phyloP scores from a whole-genome alignment of 2,113 vertebrate genomes.

The Lepus timidus region DNA sequence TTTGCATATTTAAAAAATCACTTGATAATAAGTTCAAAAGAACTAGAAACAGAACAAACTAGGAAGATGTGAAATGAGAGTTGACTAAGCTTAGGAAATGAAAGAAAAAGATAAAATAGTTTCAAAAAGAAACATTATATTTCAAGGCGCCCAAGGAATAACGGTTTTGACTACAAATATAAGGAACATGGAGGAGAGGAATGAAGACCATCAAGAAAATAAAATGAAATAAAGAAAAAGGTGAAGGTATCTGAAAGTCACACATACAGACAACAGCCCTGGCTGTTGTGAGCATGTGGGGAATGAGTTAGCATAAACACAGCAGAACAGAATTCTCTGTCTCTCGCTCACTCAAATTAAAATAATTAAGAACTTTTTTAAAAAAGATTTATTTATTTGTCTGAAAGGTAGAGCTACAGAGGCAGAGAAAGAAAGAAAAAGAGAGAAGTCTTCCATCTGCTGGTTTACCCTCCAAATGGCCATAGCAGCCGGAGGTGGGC shows the following conservation, averaged over 20 bases:
- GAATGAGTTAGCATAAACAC: too few species aligned
- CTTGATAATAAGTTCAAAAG: neutral
- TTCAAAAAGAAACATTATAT: conserved; percentile 21
- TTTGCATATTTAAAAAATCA: neutral
- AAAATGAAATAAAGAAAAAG: conserved; percentile 6
- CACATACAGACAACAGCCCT: neutral
- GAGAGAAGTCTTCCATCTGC: too few species aligned
- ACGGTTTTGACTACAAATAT: neutral
- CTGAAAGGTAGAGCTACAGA: too few species aligned
- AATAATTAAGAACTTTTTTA: too few species aligned
- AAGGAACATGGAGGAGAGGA: neutral
- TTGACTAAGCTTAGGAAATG: conserved; percentile 20
- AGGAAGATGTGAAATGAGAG: neutral
- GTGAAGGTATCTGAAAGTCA: neutral
- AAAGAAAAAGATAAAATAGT: conserved; percentile 41
- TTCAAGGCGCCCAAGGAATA: neutral
- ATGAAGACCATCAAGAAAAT: neutral
- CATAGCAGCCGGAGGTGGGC: too few species aligned
- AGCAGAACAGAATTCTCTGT: too few species aligned
- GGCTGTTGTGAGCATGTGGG: too few species aligned
- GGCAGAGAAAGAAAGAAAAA: too few species aligned
- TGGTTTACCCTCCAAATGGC: too few species aligned
- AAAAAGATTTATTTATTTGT: too few species aligned
- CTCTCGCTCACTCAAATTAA: too few species aligned
- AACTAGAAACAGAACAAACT: conserved; percentile 11